Evolutionary conservation across 2,113 vertebrate species (phyloP), one percentile per base, ranked within the genome.

Genomic region (Vireo altiloquus): DNA sequence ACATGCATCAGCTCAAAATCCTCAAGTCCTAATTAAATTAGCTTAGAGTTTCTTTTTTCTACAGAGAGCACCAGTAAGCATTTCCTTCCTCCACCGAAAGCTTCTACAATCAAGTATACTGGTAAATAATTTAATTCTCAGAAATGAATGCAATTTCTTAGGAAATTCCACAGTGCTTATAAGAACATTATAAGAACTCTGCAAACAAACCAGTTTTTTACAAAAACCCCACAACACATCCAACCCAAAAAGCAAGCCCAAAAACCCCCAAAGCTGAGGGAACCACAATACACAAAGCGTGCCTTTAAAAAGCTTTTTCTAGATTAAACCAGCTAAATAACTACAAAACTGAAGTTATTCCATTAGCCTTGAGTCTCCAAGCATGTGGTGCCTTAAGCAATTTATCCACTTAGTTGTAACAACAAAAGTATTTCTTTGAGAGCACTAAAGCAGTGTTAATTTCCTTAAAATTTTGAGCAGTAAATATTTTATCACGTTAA

Each of bases 21-120:
- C 94, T 97, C 94, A 97, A 97, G 85, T 95, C 95, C 96, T 97
- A 97, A 98, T 97, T 98, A 96, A 97, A 97, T 97, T 88, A 95
- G 96, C 47, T 74, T 63, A 66, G 87, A 82, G 57, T 96, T 97
- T 94, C 79, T 86, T 86, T 40, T 82, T 33, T 23, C 71, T 63
- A n/a, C 74, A 71, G 84, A 85, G 74, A 83, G 49, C 77, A 71
- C 66, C 47, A 76, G 30, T 61, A 92, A 70, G 68, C 52, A 64
- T 54, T 75, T 82, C 61, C 75, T 52, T 54, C 37, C 76, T 79
- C 42, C 33, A 64, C 61, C 40, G 14, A n/a, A 75, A 37, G 4
- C 53, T 56, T 70, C 63, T 13, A 46, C 56, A 44, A 42, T 50
- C 35, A 7, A 37, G 21, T 31, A 35, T 33, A 37, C 37, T 66